Conservation (phyloP, 2,797 vertebrate species). For the Chrosomus eos region DNA sequence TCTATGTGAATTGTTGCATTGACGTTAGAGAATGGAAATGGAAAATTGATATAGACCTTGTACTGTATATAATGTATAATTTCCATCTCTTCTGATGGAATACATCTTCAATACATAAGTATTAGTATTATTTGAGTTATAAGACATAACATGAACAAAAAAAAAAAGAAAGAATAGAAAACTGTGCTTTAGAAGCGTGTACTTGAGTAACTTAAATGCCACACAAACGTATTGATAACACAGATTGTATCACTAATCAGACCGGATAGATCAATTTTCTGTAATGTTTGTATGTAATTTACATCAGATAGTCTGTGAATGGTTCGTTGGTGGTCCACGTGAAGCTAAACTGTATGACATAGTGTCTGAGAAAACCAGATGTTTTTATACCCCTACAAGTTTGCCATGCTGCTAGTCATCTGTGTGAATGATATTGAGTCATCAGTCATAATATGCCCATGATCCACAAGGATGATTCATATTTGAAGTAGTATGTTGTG, state of each 20-base stretch:
- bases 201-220: not conserved
- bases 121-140: not conserved
- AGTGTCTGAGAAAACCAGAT: constrained; percentile 15
- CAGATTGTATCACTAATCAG: not conserved
- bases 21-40: not conserved
- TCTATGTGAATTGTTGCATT: not conserved
- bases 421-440: constrained; percentile 5
- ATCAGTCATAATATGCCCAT: constrained; percentile 1
- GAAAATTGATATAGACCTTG: not conserved
- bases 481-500: constrained; percentile 8
- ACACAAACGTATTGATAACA: not conserved
- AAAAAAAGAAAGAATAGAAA: not conserved
- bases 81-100: not conserved
- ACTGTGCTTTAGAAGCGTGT: not conserved
- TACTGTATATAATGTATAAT: not conserved
- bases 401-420: not conserved
- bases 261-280: not conserved
- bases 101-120: not conserved
- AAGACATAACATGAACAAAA: not conserved
- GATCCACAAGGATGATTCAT: constrained; percentile 11
- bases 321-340: not conserved
- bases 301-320: not conserved
- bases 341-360: not conserved
- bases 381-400: not conserved
- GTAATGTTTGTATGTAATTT: not conserved